These are phyloP conservation scores for Nerophis lumbriciformis DNA, from an alignment of 2,113 vertebrate species.

Conservation along the genomic window DNA sequence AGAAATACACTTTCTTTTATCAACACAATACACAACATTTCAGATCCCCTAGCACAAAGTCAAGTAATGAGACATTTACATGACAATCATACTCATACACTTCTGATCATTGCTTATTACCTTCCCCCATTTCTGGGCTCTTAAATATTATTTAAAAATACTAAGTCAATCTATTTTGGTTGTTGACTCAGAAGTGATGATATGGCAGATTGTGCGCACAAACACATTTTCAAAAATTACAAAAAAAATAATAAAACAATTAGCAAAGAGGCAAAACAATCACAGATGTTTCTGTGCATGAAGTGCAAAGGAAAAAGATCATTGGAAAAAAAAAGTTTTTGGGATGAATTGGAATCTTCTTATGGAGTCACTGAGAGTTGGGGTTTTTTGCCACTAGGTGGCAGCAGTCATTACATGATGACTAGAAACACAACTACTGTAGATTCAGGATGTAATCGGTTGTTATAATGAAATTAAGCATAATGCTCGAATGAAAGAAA, in stretches of 20 bases:
- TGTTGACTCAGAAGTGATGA: constrained; percentile 46
- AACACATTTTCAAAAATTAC: constrained; percentile 33
- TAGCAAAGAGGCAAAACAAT: constrained; percentile 48
- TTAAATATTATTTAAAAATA: constrained; percentile 23
- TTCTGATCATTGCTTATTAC: constrained; percentile 47
- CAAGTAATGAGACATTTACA: constrained; percentile 11
- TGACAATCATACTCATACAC: constrained; percentile 12
- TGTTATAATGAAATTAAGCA: too few species aligned
- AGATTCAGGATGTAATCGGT: too few species aligned
- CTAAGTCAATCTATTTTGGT: constrained; percentile 43
- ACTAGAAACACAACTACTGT: background rate
- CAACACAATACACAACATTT: constrained; percentile 30
- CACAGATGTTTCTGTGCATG: constrained; percentile 22
- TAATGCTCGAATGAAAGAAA: too few species aligned
- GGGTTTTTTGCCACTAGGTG: constrained; percentile 41
- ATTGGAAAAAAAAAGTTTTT: too few species aligned
- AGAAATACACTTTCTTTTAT: constrained; percentile 21
- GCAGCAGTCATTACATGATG: constrained; percentile 15
- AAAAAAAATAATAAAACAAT: constrained; percentile 43
- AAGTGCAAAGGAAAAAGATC: too few species aligned
- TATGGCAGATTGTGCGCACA: constrained; percentile 42
- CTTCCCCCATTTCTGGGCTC: constrained; percentile 34
- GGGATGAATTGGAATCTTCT: constrained; percentile 26
- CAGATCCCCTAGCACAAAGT: background rate
- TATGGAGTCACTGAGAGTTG: background rate